Evolutionary conservation across 2,113 vertebrate genomes (phyloP).

Genomic region (Sinosuthora webbiana): DNA sequence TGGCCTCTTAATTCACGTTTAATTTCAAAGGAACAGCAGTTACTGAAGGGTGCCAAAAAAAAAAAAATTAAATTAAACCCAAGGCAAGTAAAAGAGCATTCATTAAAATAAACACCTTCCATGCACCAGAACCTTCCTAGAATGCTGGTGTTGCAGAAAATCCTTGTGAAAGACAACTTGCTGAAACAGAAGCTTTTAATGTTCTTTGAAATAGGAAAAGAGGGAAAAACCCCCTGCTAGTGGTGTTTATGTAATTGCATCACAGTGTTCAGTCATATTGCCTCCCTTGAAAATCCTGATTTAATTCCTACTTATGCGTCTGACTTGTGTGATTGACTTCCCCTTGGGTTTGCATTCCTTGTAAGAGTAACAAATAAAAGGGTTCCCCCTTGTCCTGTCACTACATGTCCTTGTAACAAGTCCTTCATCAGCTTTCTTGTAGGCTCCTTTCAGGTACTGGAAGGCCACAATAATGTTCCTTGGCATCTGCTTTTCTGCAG

Average conservation of each 20-base stretch:
- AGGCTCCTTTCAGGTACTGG: neutral
- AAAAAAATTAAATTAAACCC: neutral
- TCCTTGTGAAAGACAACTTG: neutral
- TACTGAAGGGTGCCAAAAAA: neutral
- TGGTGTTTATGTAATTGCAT: neutral
- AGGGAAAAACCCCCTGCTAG: rapidly evolving
- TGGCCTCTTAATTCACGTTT: neutral
- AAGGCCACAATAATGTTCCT: neutral
- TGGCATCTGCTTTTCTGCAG: neutral
- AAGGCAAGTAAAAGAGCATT: neutral
- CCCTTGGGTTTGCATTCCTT: neutral
- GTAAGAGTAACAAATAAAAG: neutral
- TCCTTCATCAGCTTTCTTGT: neutral
- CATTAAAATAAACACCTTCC: neutral
- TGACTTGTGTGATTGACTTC: neutral
- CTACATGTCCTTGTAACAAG: neutral
- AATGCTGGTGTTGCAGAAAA: neutral
- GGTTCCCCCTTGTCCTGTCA: neutral
- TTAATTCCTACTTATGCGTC: neutral
- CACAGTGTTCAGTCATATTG: neutral
- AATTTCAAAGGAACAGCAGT: neutral
- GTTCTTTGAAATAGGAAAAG: neutral
- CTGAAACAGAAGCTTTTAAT: neutral
- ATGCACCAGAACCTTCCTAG: neutral
- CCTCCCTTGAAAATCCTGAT: neutral